These are phyloP conservation scores for Pachyseris speciosa DNA, from an alignment of 64 coral and sea anemone genomes.

Conservation along the genomic window DNA sequence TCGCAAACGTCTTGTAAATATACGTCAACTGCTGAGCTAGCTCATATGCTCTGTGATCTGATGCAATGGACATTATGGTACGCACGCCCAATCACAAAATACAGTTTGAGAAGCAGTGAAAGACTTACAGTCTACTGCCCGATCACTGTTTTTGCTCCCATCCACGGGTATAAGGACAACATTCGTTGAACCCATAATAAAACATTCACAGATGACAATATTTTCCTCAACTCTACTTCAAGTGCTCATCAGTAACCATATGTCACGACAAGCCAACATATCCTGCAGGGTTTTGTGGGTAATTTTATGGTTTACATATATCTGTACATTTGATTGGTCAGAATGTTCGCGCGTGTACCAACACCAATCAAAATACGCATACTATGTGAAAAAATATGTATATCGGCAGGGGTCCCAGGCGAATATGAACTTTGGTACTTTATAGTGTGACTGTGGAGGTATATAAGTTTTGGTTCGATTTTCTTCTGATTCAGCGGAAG, in stretches of 20 bases:
- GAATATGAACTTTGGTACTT: not conserved
- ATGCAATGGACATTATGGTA: not conserved
- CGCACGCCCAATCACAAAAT: not conserved
- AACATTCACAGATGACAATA: not conserved
- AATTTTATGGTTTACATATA: not conserved
- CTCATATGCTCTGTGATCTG: not conserved
- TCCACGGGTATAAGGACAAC: constrained; percentile 69
- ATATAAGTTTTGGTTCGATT: not conserved
- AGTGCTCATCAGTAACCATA: too few species aligned
- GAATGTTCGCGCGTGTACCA: not conserved
- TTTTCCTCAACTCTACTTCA: not conserved
- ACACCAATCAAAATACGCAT: constrained; percentile 23
- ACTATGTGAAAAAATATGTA: not conserved
- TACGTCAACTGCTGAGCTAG: not conserved
- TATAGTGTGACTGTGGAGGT: not conserved
- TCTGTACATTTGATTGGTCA: constrained; percentile 10
- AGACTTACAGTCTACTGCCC: constrained; percentile 69
- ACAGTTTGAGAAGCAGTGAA: not conserved
- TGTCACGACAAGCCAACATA: not conserved
- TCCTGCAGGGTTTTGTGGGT: not conserved
- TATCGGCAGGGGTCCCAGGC: not conserved
- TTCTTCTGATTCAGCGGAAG: not conserved
- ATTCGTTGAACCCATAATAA: constrained; percentile 2
- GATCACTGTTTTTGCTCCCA: constrained; percentile 80
- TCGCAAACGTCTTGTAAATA: not conserved